These are phyloP conservation scores for Lepeophtheirus salmonis DNA, from an alignment of 1,140 invertebrate species.

Conservation along the genomic window DNA sequence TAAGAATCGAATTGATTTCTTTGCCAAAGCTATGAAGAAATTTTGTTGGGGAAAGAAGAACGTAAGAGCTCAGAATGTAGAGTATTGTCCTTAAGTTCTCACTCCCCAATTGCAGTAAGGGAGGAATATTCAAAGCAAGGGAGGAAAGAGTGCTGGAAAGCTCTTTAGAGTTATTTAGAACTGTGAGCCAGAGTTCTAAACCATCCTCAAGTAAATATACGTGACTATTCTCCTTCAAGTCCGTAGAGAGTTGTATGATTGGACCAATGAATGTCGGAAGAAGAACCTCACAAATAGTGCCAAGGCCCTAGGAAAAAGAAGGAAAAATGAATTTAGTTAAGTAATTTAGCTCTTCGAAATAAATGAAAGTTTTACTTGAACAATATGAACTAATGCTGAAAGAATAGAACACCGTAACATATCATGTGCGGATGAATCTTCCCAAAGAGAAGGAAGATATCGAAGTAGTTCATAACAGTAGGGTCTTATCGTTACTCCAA, in stretches of 20 bases:
- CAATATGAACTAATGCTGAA: slow-evolving; percentile 56
- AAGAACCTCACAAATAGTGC: slow-evolving; percentile 35
- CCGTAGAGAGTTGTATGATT: slow-evolving; percentile 53
- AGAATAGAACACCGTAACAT: slow-evolving; percentile 81
- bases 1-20: background rate
- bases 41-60: slow-evolving; percentile 54
- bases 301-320: slow-evolving; percentile 17
- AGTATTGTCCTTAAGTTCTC: slow-evolving; percentile 16
- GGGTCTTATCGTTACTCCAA: slow-evolving; percentile 51
- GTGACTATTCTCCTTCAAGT: slow-evolving; percentile 52
- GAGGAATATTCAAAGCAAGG: slow-evolving; percentile 52
- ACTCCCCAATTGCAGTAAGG: slow-evolving; percentile 37
- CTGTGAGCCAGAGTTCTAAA: slow-evolving; percentile 63
- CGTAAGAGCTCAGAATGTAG: slow-evolving; percentile 35
- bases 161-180: slow-evolving; percentile 50
- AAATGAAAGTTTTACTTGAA: slow-evolving; percentile 33
- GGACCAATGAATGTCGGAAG: slow-evolving; percentile 44
- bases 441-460: slow-evolving; percentile 69
- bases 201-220: slow-evolving; percentile 82
- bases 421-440: slow-evolving; percentile 63
- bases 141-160: slow-evolving; percentile 36
- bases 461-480: slow-evolving; percentile 42
- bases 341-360: background rate
- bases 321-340: background rate
- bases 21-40: slow-evolving; percentile 42